Base-by-base conservation (phyloP, 2,113 vertebrate genomes). In the Amphiprion ocellaris region DNA sequence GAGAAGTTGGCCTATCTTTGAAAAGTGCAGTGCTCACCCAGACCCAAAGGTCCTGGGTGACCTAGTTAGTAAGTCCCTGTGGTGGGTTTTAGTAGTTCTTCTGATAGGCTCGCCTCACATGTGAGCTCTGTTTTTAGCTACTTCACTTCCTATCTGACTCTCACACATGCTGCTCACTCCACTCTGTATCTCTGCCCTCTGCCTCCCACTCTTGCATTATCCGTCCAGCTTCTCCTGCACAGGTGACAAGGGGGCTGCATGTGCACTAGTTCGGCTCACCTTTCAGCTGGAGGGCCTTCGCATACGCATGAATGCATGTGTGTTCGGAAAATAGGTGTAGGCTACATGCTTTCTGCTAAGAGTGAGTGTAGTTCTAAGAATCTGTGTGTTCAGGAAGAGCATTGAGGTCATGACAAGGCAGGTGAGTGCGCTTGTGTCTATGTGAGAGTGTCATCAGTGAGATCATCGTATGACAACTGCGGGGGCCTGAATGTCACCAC, bases 1-100 rank as follows among this genome's bases (percentile, higher is more conserved):
- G 76, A 80, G 59, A 82, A 82, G 72, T 75, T 79, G 65, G 59
- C 69, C 80, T 71, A 75, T 74, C 85, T 89, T 79, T 84, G 75
- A 88, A 89, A 89, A 90, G 77, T 85, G 77, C 82, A 85, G 70
- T 16, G 19, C 85, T 91, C 88, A 70, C 69, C 56, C 71, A 90
- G 84, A 90, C 78, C 88, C 88, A 83, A 74, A 86, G 92, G 89
- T 89, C 87, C 66, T 88, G 58, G 46, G 65, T 90, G 90, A 92
- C 93, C 93, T 84, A 94, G 88, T 91, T 93, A 91, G 88, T 69
- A 44, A 67, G 77, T 87, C 88, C 90, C 87, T 55, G 73, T 77
- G 83, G 90, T 90, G 84, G 74, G 77, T 88, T 85, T 87, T 59
- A 86, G 80, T 28, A 69, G 81, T 81, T 84, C 75, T 62, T 86